Base-by-base conservation (phyloP, 35 echinoderm and acorn worm species). In the Heliocidaris tuberculata region DNA sequence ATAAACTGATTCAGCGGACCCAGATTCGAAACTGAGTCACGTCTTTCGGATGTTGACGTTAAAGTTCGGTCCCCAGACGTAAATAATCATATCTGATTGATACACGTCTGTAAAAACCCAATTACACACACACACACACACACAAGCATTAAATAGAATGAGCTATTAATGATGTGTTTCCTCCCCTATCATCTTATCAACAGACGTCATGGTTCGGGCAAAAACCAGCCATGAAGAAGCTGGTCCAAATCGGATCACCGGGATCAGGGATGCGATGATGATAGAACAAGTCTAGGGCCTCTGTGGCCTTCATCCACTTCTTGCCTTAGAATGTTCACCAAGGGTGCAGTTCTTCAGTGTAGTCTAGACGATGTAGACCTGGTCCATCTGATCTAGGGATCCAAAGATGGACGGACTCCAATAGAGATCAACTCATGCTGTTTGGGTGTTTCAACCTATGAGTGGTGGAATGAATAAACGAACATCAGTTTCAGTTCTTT, bases 131-230 rank as follows among this genome's bases (percentile, higher is more conserved):
- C n/a, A n/a, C n/a, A n/a, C n/a, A n/a, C n/a, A n/a, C n/a, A n/a
- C n/a, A n/a, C n/a, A n/a, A n/a, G n/a, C n/a, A n/a, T n/a, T 42
- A 42, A 1, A 42, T 42, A 3, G 35, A 42, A 42, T 42, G 35
- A 42, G 35, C 35, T 32, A 89, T 17, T 24, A 42, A 5, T 89
- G 31, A 9, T 5, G 10, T 42, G 8, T 6, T 89, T 89, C 9
- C 29, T 89, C 24, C 31, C 29, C 31, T 32, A 15, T 89, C 32
- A 89, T 42, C 31, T 89, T 89, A 4, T 15, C 31, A 32, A 89
- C 91, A 93, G 91, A 93, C 48, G 7, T 93, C 91, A 59, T 93
- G 91, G 91, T 93, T 93, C 30, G 91, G 91, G 29, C n/a, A 2
- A 2, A 93, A 59, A 59, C 91, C 91, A n/a, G 91, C 91, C 48